Evolutionary conservation across 2,888 invertebrate genomes (phyloP).

Genomic region (Campoletis raptor): DNA sequence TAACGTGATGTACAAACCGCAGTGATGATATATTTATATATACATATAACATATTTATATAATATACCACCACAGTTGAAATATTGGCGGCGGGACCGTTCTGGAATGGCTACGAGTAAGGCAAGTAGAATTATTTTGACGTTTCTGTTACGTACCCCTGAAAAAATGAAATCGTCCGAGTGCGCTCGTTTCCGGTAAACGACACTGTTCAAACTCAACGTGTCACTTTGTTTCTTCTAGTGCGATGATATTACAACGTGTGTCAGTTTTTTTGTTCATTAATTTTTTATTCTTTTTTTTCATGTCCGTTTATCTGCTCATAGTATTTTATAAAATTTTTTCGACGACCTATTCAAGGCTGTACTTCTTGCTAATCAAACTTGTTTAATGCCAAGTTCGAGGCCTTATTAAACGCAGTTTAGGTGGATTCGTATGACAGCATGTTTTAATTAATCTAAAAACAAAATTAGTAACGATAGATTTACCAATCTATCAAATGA

Average conservation of each 20-base stretch:
- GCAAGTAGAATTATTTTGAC: slow-evolving; percentile 68
- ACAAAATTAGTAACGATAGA: no score
- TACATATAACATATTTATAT: slow-evolving; percentile 13
- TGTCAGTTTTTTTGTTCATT: slow-evolving; percentile 41
- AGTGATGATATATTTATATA: slow-evolving; percentile 33
- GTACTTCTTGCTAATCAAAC: no score
- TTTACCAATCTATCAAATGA: no score
- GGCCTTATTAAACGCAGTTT: no score
- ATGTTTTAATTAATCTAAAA: no score
- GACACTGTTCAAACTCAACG: slow-evolving; percentile 58
- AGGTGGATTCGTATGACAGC: no score
- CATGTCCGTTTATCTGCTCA: not conserved
- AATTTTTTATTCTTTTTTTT: no score
- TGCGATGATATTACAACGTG: slow-evolving; percentile 35
- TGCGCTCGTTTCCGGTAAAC: slow-evolving; percentile 55
- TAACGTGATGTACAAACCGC: slow-evolving; percentile 59
- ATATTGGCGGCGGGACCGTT: slow-evolving; percentile 73
- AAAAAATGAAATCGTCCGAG: slow-evolving; percentile 64
- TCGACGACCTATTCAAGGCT: no score
- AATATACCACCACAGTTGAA: slow-evolving; percentile 52
- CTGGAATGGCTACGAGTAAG: slow-evolving; percentile 78
- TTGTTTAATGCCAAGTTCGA: no score
- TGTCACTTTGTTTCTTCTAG: slow-evolving; percentile 53
- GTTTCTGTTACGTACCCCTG: slow-evolving; percentile 66
- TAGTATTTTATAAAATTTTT: not conserved